Percentiles rank a stretch among this genome's conserved stretches.
phyloP scores from a whole-genome alignment of 1,140 invertebrate genomes.

The Agraylea sexmaculata region DNA sequence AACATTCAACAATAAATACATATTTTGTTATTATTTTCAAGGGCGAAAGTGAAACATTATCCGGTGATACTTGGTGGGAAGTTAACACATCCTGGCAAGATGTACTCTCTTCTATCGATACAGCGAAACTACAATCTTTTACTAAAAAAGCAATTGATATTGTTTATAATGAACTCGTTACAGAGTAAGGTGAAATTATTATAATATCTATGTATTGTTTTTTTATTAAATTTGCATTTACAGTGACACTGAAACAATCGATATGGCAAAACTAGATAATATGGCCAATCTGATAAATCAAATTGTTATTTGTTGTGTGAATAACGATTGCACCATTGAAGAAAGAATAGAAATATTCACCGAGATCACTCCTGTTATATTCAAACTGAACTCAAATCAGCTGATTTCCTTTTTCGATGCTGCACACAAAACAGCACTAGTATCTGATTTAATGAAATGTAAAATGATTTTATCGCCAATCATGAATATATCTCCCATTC shows the following conservation, averaged over 20 bases:
- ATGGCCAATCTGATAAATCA: constrained; percentile 18
- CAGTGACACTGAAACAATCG: constrained; percentile 2
- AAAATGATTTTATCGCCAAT: constrained; percentile 10
- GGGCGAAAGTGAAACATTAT: constrained; percentile 26
- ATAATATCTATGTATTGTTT: constrained; percentile 1
- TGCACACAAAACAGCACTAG: constrained; percentile 7
- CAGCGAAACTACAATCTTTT: constrained; percentile 10
- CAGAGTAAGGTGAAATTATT: constrained; percentile 8
- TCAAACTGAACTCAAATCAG: constrained; percentile 13
- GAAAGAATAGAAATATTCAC: constrained; percentile 9
- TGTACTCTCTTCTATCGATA: constrained; percentile 25
- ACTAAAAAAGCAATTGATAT: constrained; percentile 14
- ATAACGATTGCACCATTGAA: constrained; percentile 3
- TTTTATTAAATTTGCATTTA: constrained; percentile 7
- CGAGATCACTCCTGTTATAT: constrained; percentile 7
- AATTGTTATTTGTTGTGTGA: constrained; percentile 14
- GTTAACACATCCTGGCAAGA: constrained; percentile 43
- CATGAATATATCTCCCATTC: constrained; percentile 5
- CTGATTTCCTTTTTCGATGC: constrained; percentile 6
- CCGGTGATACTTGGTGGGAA: constrained; percentile 39
- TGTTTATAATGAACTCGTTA: constrained; percentile 14
- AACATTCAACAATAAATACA: not conserved
- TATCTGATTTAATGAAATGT: constrained; percentile 16
- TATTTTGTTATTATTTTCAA: constrained; percentile 9
- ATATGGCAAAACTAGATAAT: constrained; percentile 11